Evolutionary conservation across 2,888 invertebrate genomes (phyloP).

Genomic region (Orthosia gracilis): DNA sequence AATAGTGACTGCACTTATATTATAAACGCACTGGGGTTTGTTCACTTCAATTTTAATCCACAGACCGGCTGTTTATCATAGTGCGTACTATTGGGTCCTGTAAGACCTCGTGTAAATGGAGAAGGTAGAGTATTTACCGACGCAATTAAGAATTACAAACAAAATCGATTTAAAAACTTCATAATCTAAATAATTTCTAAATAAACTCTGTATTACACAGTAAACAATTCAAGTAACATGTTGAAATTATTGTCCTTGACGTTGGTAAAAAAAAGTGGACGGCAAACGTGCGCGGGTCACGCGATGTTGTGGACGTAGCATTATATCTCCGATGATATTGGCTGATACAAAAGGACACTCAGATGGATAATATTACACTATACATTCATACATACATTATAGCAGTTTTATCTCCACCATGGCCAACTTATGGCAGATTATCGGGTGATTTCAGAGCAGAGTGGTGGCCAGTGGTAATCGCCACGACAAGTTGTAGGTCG

Average conservation of each 20-base stretch:
- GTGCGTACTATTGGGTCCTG: no score
- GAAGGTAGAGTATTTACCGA: no score
- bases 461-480: no score
- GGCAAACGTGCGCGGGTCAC: not conserved
- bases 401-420: no score
- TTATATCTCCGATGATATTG: not conserved
- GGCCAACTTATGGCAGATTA: no score
- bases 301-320: not conserved
- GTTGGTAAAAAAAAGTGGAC: not conserved
- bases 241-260: slow-evolving; percentile 8
- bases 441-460: no score
- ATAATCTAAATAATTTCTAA: not conserved
- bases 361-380: slow-evolving; percentile 6
- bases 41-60: no score
- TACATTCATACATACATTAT: not conserved
- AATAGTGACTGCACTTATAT: no score
- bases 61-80: no score
- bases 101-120: no score
- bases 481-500: no score
- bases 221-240: slow-evolving; percentile 8
- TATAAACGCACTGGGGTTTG: no score
- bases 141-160: not conserved
- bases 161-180: not conserved
- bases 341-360: not conserved
- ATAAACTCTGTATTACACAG: not conserved